These are phyloP conservation scores for Brachionus koreanus DNA, from an alignment of 1,140 invertebrate species.

Conservation along the genomic window DNA sequence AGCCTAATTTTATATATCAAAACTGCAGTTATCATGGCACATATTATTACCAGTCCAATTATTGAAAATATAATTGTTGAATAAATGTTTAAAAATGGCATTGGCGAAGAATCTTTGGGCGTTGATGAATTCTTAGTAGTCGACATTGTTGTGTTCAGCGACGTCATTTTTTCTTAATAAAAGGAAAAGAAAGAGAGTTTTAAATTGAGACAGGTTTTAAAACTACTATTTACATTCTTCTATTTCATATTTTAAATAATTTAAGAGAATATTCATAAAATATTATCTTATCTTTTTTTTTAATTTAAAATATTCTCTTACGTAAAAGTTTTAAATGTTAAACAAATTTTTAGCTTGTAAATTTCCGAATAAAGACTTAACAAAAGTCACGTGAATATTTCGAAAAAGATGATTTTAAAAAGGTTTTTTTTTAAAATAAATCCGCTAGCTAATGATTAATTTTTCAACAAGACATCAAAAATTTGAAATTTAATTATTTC, in stretches of 20 bases:
- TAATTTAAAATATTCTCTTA: background rate
- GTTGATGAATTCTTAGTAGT: background rate
- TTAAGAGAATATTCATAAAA: background rate
- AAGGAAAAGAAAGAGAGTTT: background rate
- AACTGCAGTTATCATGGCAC: background rate
- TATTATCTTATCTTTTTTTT: conserved; percentile 1
- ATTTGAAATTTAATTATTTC: too few relatives aligned
- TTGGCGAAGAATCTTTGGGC: background rate
- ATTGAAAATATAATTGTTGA: conserved; percentile 6
- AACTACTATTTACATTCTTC: background rate
- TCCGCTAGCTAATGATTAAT: too few relatives aligned
- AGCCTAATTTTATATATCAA: conserved; percentile 17
- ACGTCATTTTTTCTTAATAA: background rate
- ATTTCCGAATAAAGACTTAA: background rate
- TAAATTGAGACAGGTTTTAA: background rate
- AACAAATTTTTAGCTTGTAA: background rate
- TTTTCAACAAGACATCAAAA: too few relatives aligned
- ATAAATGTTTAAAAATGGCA: conserved; percentile 12
- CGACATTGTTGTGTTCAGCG: background rate
- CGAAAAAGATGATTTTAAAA: background rate
- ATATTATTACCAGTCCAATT: background rate
- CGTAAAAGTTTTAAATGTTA: background rate
- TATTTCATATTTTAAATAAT: background rate
- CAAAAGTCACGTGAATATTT: background rate
- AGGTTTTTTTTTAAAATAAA: too few relatives aligned